phyloP scores from a whole-genome alignment of 2,797 vertebrate species.

The Vireo griseus region DNA sequence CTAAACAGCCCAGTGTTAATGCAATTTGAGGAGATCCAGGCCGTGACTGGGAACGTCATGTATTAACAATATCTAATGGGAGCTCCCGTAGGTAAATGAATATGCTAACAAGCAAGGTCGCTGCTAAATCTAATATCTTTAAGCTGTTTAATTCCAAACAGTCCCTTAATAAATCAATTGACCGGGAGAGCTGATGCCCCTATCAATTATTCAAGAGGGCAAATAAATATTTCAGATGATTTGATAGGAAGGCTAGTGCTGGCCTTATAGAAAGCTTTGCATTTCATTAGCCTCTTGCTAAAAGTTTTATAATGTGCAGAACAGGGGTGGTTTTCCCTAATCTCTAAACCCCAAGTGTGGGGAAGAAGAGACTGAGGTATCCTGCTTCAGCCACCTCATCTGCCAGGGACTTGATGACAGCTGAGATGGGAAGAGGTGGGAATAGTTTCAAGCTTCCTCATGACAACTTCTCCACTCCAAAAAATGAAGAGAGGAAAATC shows the following conservation, averaged over 20 bases:
- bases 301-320: slow-evolving; percentile 82
- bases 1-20: slow-evolving; percentile 85
- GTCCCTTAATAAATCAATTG: slow-evolving; percentile 89
- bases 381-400: not conserved
- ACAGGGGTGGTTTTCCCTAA: slow-evolving; percentile 63
- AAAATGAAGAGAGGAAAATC: not conserved
- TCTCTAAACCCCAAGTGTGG: slow-evolving; percentile 29
- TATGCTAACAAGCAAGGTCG: slow-evolving; percentile 87
- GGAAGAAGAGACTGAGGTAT: slow-evolving; percentile 30
- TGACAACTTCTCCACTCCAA: not conserved
- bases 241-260: slow-evolving; percentile 81
- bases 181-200: slow-evolving; percentile 84
- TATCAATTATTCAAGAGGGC: slow-evolving; percentile 89
- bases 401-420: slow-evolving; percentile 40
- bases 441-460: slow-evolving; percentile 48
- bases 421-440: not conserved
- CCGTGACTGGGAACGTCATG: slow-evolving; percentile 83
- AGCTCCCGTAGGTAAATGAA: slow-evolving; percentile 89
- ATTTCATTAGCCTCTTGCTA: slow-evolving; percentile 84
- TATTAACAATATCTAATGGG: slow-evolving; percentile 91
- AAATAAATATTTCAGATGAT: slow-evolving; percentile 89
- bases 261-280: slow-evolving; percentile 83
- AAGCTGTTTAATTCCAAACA: slow-evolving; percentile 90
- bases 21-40: slow-evolving; percentile 85
- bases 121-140: slow-evolving; percentile 89